These are phyloP conservation scores for Hypanus sabinus DNA, from an alignment of 2,113 vertebrate species.

Conservation along the genomic window DNA sequence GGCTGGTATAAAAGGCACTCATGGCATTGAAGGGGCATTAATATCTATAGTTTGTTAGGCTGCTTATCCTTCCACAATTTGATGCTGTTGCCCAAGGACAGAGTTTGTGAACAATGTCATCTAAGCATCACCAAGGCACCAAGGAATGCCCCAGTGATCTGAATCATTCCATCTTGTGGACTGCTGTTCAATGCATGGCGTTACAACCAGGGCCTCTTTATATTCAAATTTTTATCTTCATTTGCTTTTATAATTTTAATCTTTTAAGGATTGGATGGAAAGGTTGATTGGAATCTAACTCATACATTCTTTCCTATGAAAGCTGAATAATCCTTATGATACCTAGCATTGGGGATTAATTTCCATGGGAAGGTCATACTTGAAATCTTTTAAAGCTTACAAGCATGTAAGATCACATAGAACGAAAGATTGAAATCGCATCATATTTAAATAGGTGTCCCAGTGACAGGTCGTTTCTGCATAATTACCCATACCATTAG, in stretches of 20 bases:
- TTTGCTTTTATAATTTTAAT: too few species aligned
- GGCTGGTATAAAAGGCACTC: too few species aligned
- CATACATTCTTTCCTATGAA: not conserved
- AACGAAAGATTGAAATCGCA: not conserved
- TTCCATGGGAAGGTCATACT: not conserved
- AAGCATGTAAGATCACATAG: not conserved
- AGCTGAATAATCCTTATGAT: not conserved
- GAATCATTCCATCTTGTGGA: not conserved
- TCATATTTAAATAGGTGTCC: not conserved
- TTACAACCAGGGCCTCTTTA: not conserved
- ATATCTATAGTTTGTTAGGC: not conserved
- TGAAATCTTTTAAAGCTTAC: not conserved
- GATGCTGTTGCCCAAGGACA: not conserved
- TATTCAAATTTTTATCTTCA: not conserved
- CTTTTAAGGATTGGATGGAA: not conserved
- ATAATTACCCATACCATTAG: not conserved
- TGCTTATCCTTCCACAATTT: not conserved
- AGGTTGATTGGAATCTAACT: not conserved
- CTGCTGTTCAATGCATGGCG: not conserved
- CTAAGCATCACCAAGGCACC: not conserved
- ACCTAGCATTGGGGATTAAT: not conserved
- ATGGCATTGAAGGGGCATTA: not conserved
- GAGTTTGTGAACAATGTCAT: not conserved
- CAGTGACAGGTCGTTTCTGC: not conserved
- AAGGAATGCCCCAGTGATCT: not conserved